Evolutionary conservation across 1,140 invertebrate species (phyloP), one percentile per base, ranked within the genome.

Genomic region (Palaemon carinicauda): DNA sequence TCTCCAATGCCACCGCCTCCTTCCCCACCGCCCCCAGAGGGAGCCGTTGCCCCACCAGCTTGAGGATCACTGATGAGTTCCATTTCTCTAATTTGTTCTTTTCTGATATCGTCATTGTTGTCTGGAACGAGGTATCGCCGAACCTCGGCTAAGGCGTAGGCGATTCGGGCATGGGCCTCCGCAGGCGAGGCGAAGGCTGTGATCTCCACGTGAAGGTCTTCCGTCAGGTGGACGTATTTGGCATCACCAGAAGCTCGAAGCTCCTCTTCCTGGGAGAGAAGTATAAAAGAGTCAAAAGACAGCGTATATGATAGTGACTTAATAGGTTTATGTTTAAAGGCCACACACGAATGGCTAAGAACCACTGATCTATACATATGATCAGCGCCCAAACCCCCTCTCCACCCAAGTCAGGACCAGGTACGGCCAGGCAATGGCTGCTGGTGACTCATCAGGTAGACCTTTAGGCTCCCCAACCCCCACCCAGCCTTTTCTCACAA

Each of bases 151-250:
- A 98, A 92, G 21, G 97, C 97, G 90, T 96, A 97, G 0, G 97
- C 95, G 41, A 98, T 96, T 77, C 97, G 93, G 21, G 96, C 96
- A 91, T 99, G 97, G 1, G 96, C 97, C 91, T 99, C 97, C 0
- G 96, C 95, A 0, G 97, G 96, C n/a, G 97, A 95, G 7, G 97
- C 97, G 82, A 96, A 94, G n/a, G 97, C 96, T 53, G 96, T 95
- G 83, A 99, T 96, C 91, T 98, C 96, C 0, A 99, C 96, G 91
- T 99, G 98, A 10, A 99, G 93, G 89, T 98, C 97, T 89, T 98
- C 97, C 74, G 94, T 94, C 21, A 99, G 93, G 92, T 99, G 98
- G 17, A 96, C 94, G 91, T 97, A 98, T 91, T 98, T 98, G 0
- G 96, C 96, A 91, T 99, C 97, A 65, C 96, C 92, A 0, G 96